Conservation (phyloP, 2,797 vertebrate genomes). For the Argentina silus region DNA sequence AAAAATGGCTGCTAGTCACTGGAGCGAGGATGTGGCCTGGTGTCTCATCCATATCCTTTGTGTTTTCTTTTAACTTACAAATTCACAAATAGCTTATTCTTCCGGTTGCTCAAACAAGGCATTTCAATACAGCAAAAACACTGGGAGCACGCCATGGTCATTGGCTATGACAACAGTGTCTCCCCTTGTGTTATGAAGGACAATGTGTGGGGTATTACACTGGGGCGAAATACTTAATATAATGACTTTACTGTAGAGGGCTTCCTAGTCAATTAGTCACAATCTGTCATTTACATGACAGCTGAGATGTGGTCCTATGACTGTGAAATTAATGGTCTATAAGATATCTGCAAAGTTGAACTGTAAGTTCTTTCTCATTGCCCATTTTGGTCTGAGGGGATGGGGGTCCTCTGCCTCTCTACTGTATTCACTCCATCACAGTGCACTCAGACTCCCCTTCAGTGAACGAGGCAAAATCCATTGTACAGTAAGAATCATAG, state of each 20-base stretch:
- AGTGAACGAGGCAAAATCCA: neutral
- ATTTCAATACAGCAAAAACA: slow-evolving; percentile 45
- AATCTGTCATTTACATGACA: slow-evolving; percentile 50
- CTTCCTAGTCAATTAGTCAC: slow-evolving; percentile 68
- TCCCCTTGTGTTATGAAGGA: slow-evolving; percentile 57
- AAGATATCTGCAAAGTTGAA: slow-evolving; percentile 35
- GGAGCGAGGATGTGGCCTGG: slow-evolving; percentile 65
- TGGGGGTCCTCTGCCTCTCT: neutral
- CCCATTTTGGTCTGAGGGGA: slow-evolving; percentile 26
- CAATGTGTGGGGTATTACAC: slow-evolving; percentile 57
- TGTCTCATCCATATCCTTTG: slow-evolving; percentile 61
- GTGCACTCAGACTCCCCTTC: too few relatives aligned
- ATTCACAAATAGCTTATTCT: slow-evolving; percentile 64
- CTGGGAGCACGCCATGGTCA: slow-evolving; percentile 58
- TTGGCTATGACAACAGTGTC: slow-evolving; percentile 59
- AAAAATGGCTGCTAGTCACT: slow-evolving; percentile 59
- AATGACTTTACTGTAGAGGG: slow-evolving; percentile 62
- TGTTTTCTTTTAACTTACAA: slow-evolving; percentile 59
- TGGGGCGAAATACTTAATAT: slow-evolving; percentile 50
- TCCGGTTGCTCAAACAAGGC: slow-evolving; percentile 45
- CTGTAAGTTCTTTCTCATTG: slow-evolving; percentile 47
- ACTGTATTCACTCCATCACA: neutral
- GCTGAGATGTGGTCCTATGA: slow-evolving; percentile 26
- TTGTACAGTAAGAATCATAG: neutral
- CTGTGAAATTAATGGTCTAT: slow-evolving; percentile 36